Conservation (phyloP, 1,140 invertebrate genomes). For the Oncopodura yosiiana region DNA sequence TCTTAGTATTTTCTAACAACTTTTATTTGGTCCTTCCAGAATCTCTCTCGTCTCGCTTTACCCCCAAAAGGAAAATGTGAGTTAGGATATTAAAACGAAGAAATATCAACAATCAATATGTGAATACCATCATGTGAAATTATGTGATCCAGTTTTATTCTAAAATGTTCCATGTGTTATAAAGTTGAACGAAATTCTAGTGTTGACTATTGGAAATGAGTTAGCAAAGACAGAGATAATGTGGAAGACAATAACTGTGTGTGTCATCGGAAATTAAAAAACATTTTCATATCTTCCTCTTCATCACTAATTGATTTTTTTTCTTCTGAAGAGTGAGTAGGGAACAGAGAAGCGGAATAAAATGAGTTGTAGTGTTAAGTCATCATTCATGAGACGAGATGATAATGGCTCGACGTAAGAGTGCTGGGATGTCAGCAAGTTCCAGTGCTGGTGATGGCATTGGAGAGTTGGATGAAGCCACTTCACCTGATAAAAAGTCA, state of each 20-base stretch:
- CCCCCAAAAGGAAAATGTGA: background rate
- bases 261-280: background rate
- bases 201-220: background rate
- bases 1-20: background rate
- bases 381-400: background rate
- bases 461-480: background rate
- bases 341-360: background rate
- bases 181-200: background rate
- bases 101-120: too few species aligned
- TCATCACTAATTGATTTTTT: background rate
- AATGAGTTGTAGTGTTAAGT: slow-evolving; percentile 1
- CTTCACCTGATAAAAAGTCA: background rate
- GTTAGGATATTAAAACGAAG: background rate
- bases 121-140: background rate
- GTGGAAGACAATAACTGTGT: slow-evolving; percentile 5
- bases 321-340: background rate
- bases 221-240: background rate
- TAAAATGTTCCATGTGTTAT: background rate
- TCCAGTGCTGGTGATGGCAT: background rate
- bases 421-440: background rate
- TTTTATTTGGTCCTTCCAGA: background rate
- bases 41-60: background rate
- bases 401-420: slow-evolving; percentile 1
- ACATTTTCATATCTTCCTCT: background rate
- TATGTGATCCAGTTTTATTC: background rate